These are phyloP conservation scores for Tragopan temminckii DNA, from an alignment of 2,797 vertebrate species.

Conservation along the genomic window DNA sequence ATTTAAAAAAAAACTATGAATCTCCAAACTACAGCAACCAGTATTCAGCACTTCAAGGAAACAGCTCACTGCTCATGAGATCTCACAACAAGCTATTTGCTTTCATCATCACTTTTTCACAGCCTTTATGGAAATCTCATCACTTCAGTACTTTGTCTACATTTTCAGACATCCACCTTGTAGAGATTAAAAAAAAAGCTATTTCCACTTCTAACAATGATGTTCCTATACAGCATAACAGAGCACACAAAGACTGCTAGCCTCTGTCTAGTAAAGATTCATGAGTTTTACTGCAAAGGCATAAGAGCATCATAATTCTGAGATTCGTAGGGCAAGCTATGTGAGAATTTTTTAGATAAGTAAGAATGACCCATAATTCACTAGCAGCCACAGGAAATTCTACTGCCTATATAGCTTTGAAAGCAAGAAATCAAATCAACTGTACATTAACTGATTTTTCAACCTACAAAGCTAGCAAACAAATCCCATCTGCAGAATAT, in stretches of 20 bases:
- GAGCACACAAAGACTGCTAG: background rate
- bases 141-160: background rate
- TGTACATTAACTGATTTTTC: constrained; percentile 41
- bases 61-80: background rate
- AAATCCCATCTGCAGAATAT: background rate
- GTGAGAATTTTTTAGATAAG: constrained; percentile 38
- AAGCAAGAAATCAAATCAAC: constrained; percentile 44
- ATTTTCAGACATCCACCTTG: background rate
- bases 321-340: constrained; percentile 10
- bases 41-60: background rate
- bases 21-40: background rate
- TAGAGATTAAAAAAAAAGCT: background rate
- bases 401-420: background rate
- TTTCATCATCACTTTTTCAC: background rate
- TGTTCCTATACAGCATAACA: background rate
- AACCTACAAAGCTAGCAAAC: background rate
- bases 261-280: background rate
- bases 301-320: constrained; percentile 47
- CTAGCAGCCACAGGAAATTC: constrained; percentile 47
- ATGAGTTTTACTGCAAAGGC: constrained; percentile 41
- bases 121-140: background rate
- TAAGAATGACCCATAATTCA: constrained; percentile 67
- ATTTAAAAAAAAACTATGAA: background rate
- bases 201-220: background rate
- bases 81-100: background rate